Conservation (phyloP, 2,797 vertebrate species). For the Perdix hodgsoniae region DNA sequence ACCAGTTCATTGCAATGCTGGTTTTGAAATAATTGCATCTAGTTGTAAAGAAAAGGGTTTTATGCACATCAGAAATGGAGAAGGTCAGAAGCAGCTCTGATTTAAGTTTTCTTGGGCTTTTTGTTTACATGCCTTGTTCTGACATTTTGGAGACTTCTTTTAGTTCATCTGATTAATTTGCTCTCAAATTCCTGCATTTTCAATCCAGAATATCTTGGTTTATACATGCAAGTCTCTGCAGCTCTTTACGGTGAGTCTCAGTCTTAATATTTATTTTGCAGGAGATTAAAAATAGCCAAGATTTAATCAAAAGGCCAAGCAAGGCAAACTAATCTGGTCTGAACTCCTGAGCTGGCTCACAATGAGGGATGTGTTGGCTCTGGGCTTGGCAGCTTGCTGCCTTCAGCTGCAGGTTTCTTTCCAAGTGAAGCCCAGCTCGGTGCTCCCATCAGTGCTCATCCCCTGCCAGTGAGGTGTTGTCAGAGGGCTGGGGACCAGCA, state of each 20-base stretch:
- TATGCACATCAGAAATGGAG: not conserved
- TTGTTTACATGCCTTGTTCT: not conserved
- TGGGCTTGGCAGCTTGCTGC: not conserved
- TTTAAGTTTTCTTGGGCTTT: not conserved
- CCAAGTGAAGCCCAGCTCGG: not conserved
- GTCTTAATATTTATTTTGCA: not conserved
- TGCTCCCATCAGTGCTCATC: not conserved
- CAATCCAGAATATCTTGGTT: not conserved
- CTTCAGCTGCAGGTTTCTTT: not conserved
- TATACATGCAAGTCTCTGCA: not conserved
- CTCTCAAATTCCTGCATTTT: not conserved
- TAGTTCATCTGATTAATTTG: not conserved
- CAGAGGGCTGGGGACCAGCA: not conserved
- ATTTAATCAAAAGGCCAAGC: not conserved
- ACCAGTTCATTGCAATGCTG: conserved; percentile 17
- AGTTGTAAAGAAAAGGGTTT: not conserved
- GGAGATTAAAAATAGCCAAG: conserved; percentile 33
- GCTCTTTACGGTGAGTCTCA: not conserved
- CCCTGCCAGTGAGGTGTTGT: not conserved
- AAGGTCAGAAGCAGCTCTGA: conserved; percentile 10
- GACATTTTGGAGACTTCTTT: conserved; percentile 8
- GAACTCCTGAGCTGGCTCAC: not conserved
- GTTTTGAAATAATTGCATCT: conserved; percentile 18
- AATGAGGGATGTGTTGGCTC: not conserved
- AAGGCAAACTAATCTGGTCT: conserved; percentile 3